A percentile compares a stretch with the other conserved stretches of the same genome.
phyloP scores from a whole-genome alignment of 2,888 invertebrate species.

The Allolobophora icterica region DNA sequence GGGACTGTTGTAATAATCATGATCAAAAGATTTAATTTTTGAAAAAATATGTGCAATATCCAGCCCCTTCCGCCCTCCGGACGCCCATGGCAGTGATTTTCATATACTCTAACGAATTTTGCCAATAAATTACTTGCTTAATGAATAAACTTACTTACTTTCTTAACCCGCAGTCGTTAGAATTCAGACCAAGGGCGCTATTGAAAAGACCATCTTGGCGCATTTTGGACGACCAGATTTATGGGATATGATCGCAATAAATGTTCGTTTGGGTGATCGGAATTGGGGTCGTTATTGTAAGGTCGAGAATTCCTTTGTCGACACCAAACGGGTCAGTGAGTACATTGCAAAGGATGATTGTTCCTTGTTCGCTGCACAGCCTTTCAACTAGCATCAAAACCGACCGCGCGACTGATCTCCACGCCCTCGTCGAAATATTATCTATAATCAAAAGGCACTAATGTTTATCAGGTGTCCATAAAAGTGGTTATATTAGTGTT shows the following conservation, averaged over 20 bases:
- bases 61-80: no score
- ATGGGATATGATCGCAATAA: not conserved
- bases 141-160: no score
- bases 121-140: no score
- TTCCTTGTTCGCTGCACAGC: not conserved
- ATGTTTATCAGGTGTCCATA: not conserved
- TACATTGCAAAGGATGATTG: not conserved
- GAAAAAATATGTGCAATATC: no score
- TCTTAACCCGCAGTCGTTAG: no score
- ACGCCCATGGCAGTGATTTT: no score
- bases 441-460: not conserved
- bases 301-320: not conserved
- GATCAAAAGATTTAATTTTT: no score
- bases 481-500: not conserved
- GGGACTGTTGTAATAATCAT: no score
- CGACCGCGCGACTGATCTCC: not conserved
- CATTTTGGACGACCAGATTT: not conserved
- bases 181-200: no score
- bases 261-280: not conserved
- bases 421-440: not conserved
- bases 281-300: not conserved
- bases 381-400: not conserved
- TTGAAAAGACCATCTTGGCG: not conserved
- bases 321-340: not conserved
- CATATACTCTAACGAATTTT: no score